Conservation (phyloP, 1,140 invertebrate genomes). For the Dryas iulia region DNA sequence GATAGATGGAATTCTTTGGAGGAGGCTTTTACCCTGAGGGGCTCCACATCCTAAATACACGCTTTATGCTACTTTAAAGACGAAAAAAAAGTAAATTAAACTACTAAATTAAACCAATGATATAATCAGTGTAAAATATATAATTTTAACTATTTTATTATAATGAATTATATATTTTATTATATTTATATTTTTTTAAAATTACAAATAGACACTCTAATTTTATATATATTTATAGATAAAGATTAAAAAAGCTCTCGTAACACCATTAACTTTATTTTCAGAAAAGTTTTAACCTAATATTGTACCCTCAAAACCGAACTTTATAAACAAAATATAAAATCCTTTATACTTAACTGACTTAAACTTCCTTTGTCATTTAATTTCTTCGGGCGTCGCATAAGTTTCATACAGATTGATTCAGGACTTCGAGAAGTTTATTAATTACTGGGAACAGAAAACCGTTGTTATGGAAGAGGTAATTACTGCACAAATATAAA, state of each 20-base stretch:
- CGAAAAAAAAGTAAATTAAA: no score
- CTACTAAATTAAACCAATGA: no score
- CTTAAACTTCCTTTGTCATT: slow-evolving; percentile 3
- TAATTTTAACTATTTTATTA: no score
- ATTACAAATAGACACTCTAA: no score
- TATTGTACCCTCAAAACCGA: neutral
- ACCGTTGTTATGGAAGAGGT: neutral
- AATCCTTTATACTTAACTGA: slow-evolving; percentile 1
- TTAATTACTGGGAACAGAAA: neutral
- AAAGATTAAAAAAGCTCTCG: neutral
- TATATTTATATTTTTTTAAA: no score
- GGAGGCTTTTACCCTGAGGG: no score
- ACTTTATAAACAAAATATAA: neutral
- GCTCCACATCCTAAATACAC: no score
- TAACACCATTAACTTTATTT: neutral
- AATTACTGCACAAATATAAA: neutral
- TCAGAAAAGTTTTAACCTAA: neutral
- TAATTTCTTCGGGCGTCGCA: slow-evolving; percentile 1
- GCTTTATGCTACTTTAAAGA: no score
- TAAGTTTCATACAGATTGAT: slow-evolving; percentile 1
- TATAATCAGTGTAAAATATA: no score
- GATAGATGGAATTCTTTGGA: no score
- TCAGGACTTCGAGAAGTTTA: neutral
- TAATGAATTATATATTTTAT: no score
- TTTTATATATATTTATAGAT: no score